These are phyloP conservation scores for Drosophila suzukii DNA, from an alignment of 1,140 invertebrate genomes.

Conservation along the genomic window DNA sequence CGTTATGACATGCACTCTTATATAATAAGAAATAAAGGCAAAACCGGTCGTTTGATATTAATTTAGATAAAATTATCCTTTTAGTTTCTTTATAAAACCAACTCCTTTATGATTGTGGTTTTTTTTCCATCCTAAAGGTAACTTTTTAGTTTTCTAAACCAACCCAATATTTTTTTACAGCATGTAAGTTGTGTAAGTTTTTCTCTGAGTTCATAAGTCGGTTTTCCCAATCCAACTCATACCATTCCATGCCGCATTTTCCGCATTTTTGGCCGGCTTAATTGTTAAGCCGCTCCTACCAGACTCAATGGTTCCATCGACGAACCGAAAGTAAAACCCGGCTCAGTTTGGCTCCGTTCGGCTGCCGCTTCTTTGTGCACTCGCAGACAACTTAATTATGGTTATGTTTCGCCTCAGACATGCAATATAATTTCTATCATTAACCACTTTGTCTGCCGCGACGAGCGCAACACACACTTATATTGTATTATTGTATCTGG, in stretches of 20 bases:
- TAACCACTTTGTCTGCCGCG: slow-evolving; percentile 63
- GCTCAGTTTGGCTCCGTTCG: slow-evolving; percentile 7
- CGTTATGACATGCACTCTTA: too few species aligned
- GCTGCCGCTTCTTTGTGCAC: slow-evolving; percentile 51
- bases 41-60: too few species aligned
- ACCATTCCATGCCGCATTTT: slow-evolving; percentile 28
- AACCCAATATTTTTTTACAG: background rate
- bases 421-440: slow-evolving; percentile 66
- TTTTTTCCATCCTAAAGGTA: background rate
- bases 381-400: slow-evolving; percentile 77
- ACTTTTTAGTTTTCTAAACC: background rate
- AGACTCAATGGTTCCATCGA: slow-evolving; percentile 32
- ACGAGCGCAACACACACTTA: slow-evolving; percentile 7
- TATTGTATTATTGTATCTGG: slow-evolving; percentile 3
- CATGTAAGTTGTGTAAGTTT: background rate
- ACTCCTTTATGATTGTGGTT: background rate
- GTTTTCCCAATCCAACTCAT: slow-evolving; percentile 24
- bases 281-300: slow-evolving; percentile 44
- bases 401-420: slow-evolving; percentile 55
- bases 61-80: background rate
- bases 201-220: slow-evolving; percentile 29
- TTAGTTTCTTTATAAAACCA: background rate
- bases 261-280: slow-evolving; percentile 71
- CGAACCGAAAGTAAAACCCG: slow-evolving; percentile 70
- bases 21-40: too few species aligned